Conservation (phyloP, 1,140 invertebrate genomes). For the Brachionus rotundiformis region DNA sequence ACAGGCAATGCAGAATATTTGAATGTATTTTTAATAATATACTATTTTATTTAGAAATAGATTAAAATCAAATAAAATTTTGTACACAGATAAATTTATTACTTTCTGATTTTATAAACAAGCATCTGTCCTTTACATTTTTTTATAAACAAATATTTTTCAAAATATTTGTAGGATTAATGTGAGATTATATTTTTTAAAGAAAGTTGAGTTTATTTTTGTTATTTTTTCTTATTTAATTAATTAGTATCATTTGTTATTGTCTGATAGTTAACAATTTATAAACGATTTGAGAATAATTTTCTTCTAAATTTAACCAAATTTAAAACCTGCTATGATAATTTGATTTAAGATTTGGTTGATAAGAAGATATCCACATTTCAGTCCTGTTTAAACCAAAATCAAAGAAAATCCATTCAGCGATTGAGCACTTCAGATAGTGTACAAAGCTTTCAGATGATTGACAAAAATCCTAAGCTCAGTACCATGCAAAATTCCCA, state of each 20-base stretch:
- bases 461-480: background rate
- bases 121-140: background rate
- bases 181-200: background rate
- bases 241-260: too few species aligned
- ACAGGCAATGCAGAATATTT: background rate
- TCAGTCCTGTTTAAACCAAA: background rate
- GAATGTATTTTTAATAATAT: background rate
- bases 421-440: background rate
- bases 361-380: conserved; percentile 24
- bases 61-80: background rate
- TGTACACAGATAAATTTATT: background rate
- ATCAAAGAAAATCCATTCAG: conserved; percentile 11
- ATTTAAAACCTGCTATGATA: background rate
- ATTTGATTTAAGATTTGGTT: background rate
- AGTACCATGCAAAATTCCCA: background rate
- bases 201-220: too few species aligned
- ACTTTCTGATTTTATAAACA: background rate
- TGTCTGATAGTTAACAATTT: background rate
- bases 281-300: background rate
- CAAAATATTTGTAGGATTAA: conserved; percentile 1
- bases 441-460: background rate
- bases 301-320: background rate
- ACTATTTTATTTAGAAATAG: background rate
- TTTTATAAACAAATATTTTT: background rate
- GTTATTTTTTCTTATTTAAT: too few species aligned